These are phyloP conservation scores for Abramis brama DNA, from an alignment of 2,113 vertebrate genomes.

Conservation along the genomic window DNA sequence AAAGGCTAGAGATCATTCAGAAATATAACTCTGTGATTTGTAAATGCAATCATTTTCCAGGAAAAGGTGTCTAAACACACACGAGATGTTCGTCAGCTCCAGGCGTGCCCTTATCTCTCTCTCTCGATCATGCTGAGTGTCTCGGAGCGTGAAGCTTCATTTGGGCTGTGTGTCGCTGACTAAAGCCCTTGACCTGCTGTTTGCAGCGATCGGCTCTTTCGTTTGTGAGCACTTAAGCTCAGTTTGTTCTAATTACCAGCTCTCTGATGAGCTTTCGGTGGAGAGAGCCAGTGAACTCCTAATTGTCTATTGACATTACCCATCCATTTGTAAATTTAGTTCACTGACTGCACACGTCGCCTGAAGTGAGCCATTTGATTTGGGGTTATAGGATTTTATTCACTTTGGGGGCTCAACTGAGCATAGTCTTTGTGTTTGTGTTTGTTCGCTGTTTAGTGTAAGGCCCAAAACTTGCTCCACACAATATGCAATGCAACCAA, in stretches of 20 bases:
- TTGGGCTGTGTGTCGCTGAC: slow-evolving; percentile 1
- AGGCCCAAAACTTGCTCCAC: not conserved
- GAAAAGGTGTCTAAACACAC: not conserved
- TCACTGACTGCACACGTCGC: slow-evolving; percentile 53
- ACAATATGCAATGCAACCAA: not conserved
- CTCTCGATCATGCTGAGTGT: not conserved
- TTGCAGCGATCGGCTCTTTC: slow-evolving; percentile 63
- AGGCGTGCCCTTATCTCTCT: not conserved
- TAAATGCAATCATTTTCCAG: not conserved
- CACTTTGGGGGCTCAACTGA: too few relatives aligned
- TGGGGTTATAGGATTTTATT: not conserved
- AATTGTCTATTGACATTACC: slow-evolving; percentile 81
- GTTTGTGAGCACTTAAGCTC: slow-evolving; percentile 73
- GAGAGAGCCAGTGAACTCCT: slow-evolving; percentile 70
- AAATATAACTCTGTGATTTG: not conserved
- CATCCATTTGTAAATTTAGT: slow-evolving; percentile 71
- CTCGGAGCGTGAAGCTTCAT: not conserved
- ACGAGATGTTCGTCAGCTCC: not conserved
- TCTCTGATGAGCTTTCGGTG: slow-evolving; percentile 73
- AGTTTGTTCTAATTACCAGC: slow-evolving; percentile 70
- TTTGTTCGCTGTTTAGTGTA: not conserved
- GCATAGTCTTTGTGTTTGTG: not conserved
- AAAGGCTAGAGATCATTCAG: not conserved
- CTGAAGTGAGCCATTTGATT: slow-evolving; percentile 27
- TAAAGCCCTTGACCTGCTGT: slow-evolving; percentile 21